Conservation (phyloP, 1,140 invertebrate species). For the Oppia nitens region DNA sequence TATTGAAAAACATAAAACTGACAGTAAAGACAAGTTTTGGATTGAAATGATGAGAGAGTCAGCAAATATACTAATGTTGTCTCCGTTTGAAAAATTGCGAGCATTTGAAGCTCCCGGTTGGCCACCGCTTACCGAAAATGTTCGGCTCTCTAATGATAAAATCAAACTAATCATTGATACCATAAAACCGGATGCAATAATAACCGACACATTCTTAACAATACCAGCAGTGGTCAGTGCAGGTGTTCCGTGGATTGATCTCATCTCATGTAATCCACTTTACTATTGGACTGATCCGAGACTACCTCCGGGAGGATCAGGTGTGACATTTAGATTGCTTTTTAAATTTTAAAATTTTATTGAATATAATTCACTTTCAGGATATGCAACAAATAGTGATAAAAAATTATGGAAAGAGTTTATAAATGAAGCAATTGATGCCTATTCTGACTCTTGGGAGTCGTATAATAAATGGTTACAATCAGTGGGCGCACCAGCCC, state of each 20-base stretch:
- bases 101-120: neutral
- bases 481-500: neutral
- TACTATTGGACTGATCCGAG: neutral
- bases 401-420: neutral
- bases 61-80: neutral
- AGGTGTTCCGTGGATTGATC: constrained; percentile 5
- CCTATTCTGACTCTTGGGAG: neutral
- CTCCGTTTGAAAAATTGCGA: neutral
- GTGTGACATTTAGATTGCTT: neutral
- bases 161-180: neutral
- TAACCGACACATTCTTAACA: neutral
- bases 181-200: neutral
- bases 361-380: neutral
- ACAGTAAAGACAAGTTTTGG: neutral
- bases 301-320: constrained; percentile 5
- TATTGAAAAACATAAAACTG: neutral
- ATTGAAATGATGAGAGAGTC: neutral
- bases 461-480: neutral
- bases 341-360: too few species aligned
- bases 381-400: neutral
- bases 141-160: neutral
- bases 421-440: neutral
- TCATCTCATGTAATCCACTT: neutral
- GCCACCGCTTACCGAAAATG: neutral
- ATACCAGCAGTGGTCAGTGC: neutral